Conservation (phyloP, 2,797 vertebrate genomes). For the Labroides dimidiatus region DNA sequence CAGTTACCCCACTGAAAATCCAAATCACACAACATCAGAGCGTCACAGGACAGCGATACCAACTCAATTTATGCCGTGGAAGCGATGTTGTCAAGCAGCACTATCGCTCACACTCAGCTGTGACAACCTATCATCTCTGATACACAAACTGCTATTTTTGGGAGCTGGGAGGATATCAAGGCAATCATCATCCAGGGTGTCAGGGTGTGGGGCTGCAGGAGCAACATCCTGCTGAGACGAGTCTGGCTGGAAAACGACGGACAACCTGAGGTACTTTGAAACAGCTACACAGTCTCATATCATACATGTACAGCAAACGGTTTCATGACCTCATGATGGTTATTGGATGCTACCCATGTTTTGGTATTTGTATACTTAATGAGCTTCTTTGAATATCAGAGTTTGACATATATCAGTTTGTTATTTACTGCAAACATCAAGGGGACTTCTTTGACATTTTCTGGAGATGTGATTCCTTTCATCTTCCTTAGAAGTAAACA, state of each 20-base stretch:
- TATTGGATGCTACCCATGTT: too few relatives aligned
- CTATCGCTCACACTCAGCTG: slow-evolving; percentile 77
- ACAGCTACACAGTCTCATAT: neutral
- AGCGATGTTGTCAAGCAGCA: slow-evolving; percentile 60
- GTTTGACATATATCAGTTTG: too few relatives aligned
- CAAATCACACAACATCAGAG: slow-evolving; percentile 30
- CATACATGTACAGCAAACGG: neutral
- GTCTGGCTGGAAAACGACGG: neutral
- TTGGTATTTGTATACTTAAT: too few relatives aligned
- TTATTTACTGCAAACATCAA: too few relatives aligned
- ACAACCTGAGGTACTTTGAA: neutral
- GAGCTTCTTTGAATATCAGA: too few relatives aligned
- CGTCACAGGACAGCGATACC: slow-evolving; percentile 27
- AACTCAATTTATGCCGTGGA: slow-evolving; percentile 49
- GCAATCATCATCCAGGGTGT: slow-evolving; percentile 56
- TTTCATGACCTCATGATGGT: neutral
- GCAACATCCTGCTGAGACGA: slow-evolving; percentile 9
- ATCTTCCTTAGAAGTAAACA: too few relatives aligned
- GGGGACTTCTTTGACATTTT: too few relatives aligned
- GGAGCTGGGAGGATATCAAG: slow-evolving; percentile 58
- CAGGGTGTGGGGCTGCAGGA: slow-evolving; percentile 14
- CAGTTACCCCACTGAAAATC: slow-evolving; percentile 17
- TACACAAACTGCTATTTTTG: slow-evolving; percentile 49
- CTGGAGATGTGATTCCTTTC: too few relatives aligned
- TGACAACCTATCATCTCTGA: slow-evolving; percentile 68